These are phyloP conservation scores for Tineola bisselliella DNA, from an alignment of 2,888 invertebrate genomes.

Conservation along the genomic window DNA sequence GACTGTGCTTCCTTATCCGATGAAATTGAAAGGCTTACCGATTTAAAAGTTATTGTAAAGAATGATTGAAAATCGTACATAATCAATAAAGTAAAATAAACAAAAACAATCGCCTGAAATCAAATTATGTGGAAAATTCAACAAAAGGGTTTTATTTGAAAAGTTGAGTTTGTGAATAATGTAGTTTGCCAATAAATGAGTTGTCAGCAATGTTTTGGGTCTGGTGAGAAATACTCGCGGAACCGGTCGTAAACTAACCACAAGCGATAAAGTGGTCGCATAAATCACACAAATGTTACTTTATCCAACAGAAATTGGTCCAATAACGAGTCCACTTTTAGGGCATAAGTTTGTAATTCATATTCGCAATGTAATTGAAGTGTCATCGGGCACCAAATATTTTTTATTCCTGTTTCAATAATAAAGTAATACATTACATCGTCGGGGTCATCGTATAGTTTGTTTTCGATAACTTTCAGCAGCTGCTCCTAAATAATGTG, in stretches of 20 bases:
- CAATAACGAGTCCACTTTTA: conserved; percentile 34
- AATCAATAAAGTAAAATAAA: not conserved
- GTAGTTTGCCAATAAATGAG: conserved; percentile 1
- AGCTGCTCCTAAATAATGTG: conserved; percentile 1
- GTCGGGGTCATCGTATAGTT: not conserved
- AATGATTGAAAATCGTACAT: not conserved
- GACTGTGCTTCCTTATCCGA: not conserved
- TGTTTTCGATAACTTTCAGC: conserved; percentile 11
- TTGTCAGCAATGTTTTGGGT: conserved; percentile 6
- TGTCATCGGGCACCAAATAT: conserved; percentile 13
- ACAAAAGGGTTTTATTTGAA: conserved; percentile 1
- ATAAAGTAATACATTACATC: not conserved
- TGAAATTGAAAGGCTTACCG: not conserved
- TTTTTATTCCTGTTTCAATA: not conserved
- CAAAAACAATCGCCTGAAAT: not conserved
- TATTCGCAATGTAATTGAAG: conserved; percentile 22
- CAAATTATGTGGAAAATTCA: not conserved
- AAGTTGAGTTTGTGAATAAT: not conserved
- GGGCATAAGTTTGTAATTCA: conserved; percentile 23
- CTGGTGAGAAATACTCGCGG: not conserved
- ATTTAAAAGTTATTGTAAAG: not conserved
- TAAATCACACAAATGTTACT: conserved; percentile 36
- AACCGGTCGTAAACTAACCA: conserved; percentile 22
- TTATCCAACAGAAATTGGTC: conserved; percentile 35
- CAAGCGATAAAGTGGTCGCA: conserved; percentile 31